These are phyloP conservation scores for Lathamus discolor DNA, from an alignment of 2,113 vertebrate genomes.

Conservation along the genomic window DNA sequence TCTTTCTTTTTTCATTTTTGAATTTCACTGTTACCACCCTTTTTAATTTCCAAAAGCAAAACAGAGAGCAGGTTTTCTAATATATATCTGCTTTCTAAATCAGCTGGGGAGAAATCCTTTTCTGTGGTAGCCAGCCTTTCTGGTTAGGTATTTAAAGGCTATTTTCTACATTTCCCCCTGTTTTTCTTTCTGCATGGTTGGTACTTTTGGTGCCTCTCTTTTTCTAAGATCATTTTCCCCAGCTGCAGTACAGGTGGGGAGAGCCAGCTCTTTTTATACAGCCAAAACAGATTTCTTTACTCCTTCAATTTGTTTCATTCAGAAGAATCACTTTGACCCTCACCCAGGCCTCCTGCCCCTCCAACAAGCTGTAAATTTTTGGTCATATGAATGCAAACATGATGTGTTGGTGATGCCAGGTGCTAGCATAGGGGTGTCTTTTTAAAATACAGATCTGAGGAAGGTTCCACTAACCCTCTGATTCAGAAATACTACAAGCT, in stretches of 20 bases:
- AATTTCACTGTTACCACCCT: neutral
- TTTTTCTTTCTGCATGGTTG: neutral
- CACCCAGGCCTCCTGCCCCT: neutral
- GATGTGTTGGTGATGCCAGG: neutral
- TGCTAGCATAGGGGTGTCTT: neutral
- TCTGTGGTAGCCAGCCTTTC: neutral
- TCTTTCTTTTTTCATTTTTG: no score
- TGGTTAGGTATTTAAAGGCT: neutral
- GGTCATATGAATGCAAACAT: neutral
- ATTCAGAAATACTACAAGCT: neutral
- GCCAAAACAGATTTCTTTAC: neutral
- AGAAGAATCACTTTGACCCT: neutral
- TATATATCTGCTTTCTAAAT: neutral
- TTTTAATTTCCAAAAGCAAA: neutral
- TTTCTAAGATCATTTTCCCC: neutral
- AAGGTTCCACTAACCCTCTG: neutral
- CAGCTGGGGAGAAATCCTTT: neutral
- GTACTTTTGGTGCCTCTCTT: neutral
- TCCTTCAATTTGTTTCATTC: neutral
- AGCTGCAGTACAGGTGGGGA: neutral
- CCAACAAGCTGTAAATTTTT: neutral
- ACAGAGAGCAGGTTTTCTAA: neutral
- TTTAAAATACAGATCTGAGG: neutral
- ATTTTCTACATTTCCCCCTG: neutral
- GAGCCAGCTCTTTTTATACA: neutral